Evolutionary conservation across 53 echinoderm and acorn worm species (phyloP), one percentile per base, ranked within the genome.

Genomic region (Actinopyga echinites): DNA sequence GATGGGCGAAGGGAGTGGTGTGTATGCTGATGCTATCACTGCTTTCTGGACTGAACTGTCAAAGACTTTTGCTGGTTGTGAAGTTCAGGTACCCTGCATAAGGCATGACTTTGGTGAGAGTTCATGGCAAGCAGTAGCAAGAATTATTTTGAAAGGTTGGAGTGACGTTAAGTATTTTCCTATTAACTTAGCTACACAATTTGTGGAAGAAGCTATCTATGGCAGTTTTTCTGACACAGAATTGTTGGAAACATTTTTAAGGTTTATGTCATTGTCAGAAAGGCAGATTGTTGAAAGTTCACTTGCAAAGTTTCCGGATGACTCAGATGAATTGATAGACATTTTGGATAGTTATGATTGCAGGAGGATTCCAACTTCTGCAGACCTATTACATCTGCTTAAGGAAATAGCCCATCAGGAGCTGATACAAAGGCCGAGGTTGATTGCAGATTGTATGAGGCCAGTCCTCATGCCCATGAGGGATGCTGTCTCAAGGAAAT

Each of bases 111-210:
- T 85, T 69, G 82, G 59, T 78, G 64, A 49, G 36, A 35, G 61
- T 64, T 28, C 37, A 25, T 84, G 87, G 87, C 57, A 84, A 64
- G 69, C 64, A 19, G 82, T 91, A 23, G 92, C 53, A 49, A 74
- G 87, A 65, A 79, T 91, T 6, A 77, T 87, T 37, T 49, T 34
- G 1, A 87, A 91, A 55, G 91, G 87, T 22, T 91, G 91, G 91
- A 7, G 32, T 5, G 91, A 91, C 35, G 1, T 61, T 26, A 62
- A 74, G 15, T 91, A 88, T 64, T 91, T 91, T 77, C 85, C 82
- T 3, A 80, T 88, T 7, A 74, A 43, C 34, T 36, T 91, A 12
- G 59, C 85, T 6, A 85, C 88, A 33, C 56, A 53, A 8, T 91
- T 91, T 74, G 75, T 83, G 63, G 78, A 83, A 52, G 65, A 89